A percentile compares a stretch with the other conserved stretches of the same genome.
These are phyloP conservation scores for Tonatia bakeri DNA, from an alignment of 2,113 vertebrate genomes.

Conservation along the genomic window DNA sequence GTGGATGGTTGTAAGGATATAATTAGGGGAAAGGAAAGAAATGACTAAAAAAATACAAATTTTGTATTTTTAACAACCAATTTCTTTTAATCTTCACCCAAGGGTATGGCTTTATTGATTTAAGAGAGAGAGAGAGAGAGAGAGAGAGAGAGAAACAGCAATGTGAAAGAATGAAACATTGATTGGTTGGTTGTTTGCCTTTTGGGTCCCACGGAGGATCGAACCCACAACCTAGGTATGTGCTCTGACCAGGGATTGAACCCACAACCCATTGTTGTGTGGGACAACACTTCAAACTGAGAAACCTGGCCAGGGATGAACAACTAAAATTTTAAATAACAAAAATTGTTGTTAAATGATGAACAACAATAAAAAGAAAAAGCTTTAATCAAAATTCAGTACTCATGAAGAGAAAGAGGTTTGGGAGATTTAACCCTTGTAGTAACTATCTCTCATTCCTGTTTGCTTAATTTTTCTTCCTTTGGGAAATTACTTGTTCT, in stretches of 20 bases:
- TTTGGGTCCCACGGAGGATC: neutral
- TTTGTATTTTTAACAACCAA: neutral
- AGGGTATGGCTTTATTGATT: neutral
- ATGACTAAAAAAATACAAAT: neutral
- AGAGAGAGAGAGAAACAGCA: neutral
- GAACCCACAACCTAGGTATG: neutral
- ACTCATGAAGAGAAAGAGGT: neutral
- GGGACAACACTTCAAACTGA: neutral
- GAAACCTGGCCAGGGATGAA: neutral
- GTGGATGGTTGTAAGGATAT: neutral
- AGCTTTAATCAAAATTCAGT: neutral
- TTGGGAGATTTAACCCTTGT: neutral
- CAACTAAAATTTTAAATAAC: neutral
- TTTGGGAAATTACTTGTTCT: neutral
- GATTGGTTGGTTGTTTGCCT: neutral
- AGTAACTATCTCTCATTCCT: neutral
- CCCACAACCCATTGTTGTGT: neutral
- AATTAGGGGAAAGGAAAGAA: neutral
- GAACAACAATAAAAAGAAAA: neutral
- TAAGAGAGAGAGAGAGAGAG: neutral
- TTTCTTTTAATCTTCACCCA: neutral
- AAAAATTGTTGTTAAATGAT: neutral
- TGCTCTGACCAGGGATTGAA: neutral
- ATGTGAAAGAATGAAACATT: neutral
- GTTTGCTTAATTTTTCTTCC: neutral